phyloP scores from a whole-genome alignment of 2,888 invertebrate genomes.

The Electrophaes corylata region DNA sequence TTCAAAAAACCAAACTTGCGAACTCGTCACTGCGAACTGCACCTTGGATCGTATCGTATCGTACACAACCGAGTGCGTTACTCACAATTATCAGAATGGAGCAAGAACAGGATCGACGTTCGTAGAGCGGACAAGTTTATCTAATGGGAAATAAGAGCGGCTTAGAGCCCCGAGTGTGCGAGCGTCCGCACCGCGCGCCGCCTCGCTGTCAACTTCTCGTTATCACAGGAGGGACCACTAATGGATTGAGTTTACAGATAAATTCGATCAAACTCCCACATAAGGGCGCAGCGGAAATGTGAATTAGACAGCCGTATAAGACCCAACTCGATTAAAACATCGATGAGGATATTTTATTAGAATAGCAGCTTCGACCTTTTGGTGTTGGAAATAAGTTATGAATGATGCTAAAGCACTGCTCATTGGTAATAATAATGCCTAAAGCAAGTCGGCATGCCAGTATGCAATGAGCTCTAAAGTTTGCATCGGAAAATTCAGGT shows the following conservation, averaged over 20 bases:
- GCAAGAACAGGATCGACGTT: slow-evolving; percentile 28
- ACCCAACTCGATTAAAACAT: slow-evolving; percentile 37
- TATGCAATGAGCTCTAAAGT: slow-evolving; percentile 20
- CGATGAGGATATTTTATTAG: slow-evolving; percentile 26
- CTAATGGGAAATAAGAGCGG: slow-evolving; percentile 40
- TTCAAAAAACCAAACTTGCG: slow-evolving; percentile 47
- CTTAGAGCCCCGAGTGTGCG: slow-evolving; percentile 36
- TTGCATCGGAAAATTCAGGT: slow-evolving; percentile 13
- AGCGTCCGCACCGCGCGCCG: slow-evolving; percentile 57
- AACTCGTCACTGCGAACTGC: slow-evolving; percentile 48
- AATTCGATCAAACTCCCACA: slow-evolving; percentile 72
- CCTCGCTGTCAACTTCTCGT: slow-evolving; percentile 64
- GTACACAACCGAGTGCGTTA: slow-evolving; percentile 31
- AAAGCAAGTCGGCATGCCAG: background rate
- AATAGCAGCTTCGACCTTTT: slow-evolving; percentile 10
- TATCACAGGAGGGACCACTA: slow-evolving; percentile 74
- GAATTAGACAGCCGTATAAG: slow-evolving; percentile 58
- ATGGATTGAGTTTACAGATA: slow-evolving; percentile 75
- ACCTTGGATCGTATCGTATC: slow-evolving; percentile 17
- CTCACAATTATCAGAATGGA: slow-evolving; percentile 29
- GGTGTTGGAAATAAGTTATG: slow-evolving; percentile 20
- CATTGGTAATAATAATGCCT: background rate
- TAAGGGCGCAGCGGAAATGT: slow-evolving; percentile 74
- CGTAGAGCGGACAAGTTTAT: slow-evolving; percentile 44
- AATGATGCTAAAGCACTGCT: slow-evolving; percentile 15